Evolutionary conservation across 2,113 vertebrate genomes (phyloP).

Genomic region (Cephalopterus ornatus): DNA sequence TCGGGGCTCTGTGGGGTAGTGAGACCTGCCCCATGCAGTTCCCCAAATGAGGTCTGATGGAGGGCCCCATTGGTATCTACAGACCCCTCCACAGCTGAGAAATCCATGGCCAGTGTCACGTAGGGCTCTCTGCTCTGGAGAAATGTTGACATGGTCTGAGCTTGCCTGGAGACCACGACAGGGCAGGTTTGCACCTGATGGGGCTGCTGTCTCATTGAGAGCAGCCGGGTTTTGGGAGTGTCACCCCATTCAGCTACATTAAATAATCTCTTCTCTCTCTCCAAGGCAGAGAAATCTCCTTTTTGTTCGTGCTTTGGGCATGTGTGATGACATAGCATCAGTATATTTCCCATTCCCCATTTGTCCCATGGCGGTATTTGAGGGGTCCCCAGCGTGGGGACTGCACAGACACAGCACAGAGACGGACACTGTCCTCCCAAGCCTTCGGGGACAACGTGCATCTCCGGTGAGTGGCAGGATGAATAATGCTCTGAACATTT

Average conservation of each 20-base stretch:
- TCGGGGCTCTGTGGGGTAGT: background rate
- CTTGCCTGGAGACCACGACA: fast-evolving
- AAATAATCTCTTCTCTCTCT: background rate
- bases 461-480: background rate
- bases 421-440: fast-evolving
- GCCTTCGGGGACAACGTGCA: background rate
- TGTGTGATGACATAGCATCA: background rate
- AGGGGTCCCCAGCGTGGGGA: background rate
- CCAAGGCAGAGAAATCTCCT: background rate
- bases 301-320: fast-evolving
- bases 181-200: fast-evolving
- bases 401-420: background rate
- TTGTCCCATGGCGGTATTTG: fast-evolving
- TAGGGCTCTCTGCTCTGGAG: background rate
- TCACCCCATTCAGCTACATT: background rate
- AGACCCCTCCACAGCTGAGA: background rate
- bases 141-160: fast-evolving
- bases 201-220: background rate
- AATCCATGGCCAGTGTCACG: fast-evolving
- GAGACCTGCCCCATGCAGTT: background rate
- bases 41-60: background rate
- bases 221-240: background rate
- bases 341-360: fast-evolving
- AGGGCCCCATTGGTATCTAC: background rate
- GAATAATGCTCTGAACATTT: background rate